Percentiles rank a stretch among this genome's conserved stretches.
Evolutionary conservation across 2,888 invertebrate genomes (phyloP).

Genomic region (Cantharis lateralis): DNA sequence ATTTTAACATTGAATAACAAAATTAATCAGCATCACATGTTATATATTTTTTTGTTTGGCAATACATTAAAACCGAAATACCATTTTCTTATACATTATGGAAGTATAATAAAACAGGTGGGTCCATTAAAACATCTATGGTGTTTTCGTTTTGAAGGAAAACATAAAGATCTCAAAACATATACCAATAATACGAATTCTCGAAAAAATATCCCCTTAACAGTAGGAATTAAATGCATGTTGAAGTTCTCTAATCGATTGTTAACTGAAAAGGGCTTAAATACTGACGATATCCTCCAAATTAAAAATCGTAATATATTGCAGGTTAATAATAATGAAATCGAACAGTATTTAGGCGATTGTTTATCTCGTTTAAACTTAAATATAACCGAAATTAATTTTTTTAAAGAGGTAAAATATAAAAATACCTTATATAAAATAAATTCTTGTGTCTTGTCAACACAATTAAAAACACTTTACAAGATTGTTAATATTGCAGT

Average conservation of each 20-base stretch:
- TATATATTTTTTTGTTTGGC: not conserved
- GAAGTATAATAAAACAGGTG: not conserved
- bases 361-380: not conserved
- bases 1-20: not conserved
- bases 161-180: slow-evolving; percentile 7
- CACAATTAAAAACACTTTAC: not conserved
- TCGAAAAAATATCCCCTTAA: slow-evolving; percentile 6
- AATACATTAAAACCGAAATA: not conserved
- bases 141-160: slow-evolving; percentile 11
- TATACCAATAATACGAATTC: slow-evolving; percentile 4
- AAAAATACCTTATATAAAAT: not conserved
- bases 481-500: not conserved
- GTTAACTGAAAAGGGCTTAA: not conserved
- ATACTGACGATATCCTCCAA: too few species aligned
- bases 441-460: not conserved
- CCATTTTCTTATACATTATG: slow-evolving; percentile 6
- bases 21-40: not conserved
- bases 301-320: not conserved
- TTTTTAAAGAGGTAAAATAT: not conserved
- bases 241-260: not conserved
- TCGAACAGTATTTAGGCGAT: not conserved
- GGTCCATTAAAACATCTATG: slow-evolving; percentile 8
- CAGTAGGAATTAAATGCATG: not conserved
- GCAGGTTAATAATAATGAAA: not conserved
- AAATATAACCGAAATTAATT: not conserved